A percentile compares a stretch with the other conserved stretches of the same genome.
Conservation (phyloP, 2,113 vertebrate genomes). For the Girardinichthys multiradiatus region DNA sequence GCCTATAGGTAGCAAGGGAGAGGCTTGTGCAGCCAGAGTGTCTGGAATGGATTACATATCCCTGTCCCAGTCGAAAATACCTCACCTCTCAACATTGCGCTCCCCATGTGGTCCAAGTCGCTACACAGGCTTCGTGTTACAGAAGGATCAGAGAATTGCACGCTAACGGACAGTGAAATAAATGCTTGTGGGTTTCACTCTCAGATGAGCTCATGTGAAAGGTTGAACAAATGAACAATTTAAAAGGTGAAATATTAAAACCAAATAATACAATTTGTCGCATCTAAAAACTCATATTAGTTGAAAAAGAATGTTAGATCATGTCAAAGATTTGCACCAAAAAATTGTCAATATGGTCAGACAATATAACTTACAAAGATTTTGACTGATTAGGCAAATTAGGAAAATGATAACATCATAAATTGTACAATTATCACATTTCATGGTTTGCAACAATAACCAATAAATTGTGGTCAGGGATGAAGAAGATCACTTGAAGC, state of each 20-base stretch:
- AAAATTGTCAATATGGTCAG: too few relatives aligned
- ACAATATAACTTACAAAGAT: too few relatives aligned
- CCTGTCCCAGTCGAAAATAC: slow-evolving; percentile 69
- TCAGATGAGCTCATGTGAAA: slow-evolving; percentile 1
- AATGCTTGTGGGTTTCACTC: slow-evolving; percentile 19
- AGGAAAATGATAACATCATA: too few relatives aligned
- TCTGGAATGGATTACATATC: slow-evolving; percentile 81
- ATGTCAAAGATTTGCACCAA: too few relatives aligned
- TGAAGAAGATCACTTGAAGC: too few relatives aligned
- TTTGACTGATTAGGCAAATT: too few relatives aligned
- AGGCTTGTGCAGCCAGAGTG: slow-evolving; percentile 62
- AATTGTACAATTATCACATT: too few relatives aligned
- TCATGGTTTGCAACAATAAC: too few relatives aligned
- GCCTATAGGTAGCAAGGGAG: slow-evolving; percentile 76
- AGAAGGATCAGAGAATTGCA: slow-evolving; percentile 72
- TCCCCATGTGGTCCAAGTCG: slow-evolving; percentile 72
- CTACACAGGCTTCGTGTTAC: slow-evolving; percentile 70
- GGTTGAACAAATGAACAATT: background rate
- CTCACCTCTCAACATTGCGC: slow-evolving; percentile 73
- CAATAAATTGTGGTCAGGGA: too few relatives aligned
- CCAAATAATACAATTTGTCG: background rate
- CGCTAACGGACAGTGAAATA: slow-evolving; percentile 61
- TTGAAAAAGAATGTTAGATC: too few relatives aligned
- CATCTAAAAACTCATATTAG: background rate
- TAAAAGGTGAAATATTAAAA: background rate